Conservation (phyloP, 2,797 vertebrate species). For the Gymnopithys bicolor region DNA sequence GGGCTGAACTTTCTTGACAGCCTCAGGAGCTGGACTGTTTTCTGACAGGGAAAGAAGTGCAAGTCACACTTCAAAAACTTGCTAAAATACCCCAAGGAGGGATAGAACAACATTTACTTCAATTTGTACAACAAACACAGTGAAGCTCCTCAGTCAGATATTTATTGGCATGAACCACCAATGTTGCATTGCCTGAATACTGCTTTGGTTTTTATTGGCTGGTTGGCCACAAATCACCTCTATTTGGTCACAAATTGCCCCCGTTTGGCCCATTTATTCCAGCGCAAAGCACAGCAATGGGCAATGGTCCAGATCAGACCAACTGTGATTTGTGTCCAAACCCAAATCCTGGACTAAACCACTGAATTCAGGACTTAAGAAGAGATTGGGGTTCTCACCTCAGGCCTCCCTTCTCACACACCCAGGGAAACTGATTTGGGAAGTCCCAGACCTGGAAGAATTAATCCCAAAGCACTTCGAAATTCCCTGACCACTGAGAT, state of each 20-base stretch:
- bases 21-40: slow-evolving; percentile 46
- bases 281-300: not conserved
- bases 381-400: not conserved
- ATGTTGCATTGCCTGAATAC: rapidly evolving
- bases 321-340: not conserved
- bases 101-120: not conserved
- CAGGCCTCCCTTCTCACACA: not conserved
- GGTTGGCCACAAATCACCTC: not conserved
- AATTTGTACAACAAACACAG: too few relatives aligned
- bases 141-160: not conserved
- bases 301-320: not conserved
- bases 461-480: not conserved
- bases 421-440: not conserved
- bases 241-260: not conserved
- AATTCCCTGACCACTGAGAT: rapidly evolving
- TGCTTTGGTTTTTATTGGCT: not conserved
- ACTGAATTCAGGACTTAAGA: not conserved
- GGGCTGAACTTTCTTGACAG: slow-evolving; percentile 68
- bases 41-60: slow-evolving; percentile 9
- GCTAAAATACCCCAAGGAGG: not conserved
- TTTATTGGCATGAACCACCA: not conserved
- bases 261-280: not conserved
- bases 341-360: not conserved
- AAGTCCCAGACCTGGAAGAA: not conserved
- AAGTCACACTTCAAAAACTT: not conserved